These are phyloP conservation scores for Chromobotia macracanthus DNA, from an alignment of 2,797 vertebrate genomes.

Conservation along the genomic window DNA sequence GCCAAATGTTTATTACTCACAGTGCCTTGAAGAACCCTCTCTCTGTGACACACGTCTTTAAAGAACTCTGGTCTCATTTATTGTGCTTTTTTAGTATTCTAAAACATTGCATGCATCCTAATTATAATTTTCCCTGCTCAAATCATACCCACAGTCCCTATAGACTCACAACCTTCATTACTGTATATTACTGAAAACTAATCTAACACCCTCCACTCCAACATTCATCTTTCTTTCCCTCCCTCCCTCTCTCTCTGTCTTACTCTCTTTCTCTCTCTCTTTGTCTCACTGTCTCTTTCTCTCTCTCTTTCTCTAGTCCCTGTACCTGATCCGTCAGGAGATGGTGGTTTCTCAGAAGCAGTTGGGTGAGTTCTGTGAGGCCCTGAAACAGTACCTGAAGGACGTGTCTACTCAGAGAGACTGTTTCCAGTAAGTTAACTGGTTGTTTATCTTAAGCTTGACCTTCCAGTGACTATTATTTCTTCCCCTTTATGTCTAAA, in stretches of 20 bases:
- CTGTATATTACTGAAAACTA: not conserved
- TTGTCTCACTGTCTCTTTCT: slow-evolving; percentile 23
- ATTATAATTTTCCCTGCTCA: not conserved
- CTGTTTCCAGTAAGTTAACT: slow-evolving; percentile 85
- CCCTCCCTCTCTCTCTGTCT: not conserved
- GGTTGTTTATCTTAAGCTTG: slow-evolving; percentile 12
- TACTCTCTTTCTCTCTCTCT: slow-evolving; percentile 17
- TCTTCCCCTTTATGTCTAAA: not conserved
- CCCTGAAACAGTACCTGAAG: slow-evolving; percentile 94
- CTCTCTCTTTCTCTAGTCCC: slow-evolving; percentile 75
- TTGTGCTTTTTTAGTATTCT: not conserved
- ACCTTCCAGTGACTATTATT: not conserved
- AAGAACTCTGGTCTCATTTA: not conserved
- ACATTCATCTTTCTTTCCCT: not conserved
- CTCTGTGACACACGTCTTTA: not conserved
- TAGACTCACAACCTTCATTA: not conserved
- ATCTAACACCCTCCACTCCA: not conserved
- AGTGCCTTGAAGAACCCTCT: not conserved
- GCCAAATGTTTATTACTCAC: not conserved
- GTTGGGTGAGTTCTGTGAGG: slow-evolving; percentile 88
- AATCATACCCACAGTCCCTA: not conserved
- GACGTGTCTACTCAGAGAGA: slow-evolving; percentile 85
- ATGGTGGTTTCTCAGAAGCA: slow-evolving; percentile 93
- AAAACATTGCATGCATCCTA: slow-evolving; percentile 13
- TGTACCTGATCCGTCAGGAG: slow-evolving; percentile 91